Conservation (phyloP, 2,888 invertebrate genomes). For the Diaprepes abbreviatus region DNA sequence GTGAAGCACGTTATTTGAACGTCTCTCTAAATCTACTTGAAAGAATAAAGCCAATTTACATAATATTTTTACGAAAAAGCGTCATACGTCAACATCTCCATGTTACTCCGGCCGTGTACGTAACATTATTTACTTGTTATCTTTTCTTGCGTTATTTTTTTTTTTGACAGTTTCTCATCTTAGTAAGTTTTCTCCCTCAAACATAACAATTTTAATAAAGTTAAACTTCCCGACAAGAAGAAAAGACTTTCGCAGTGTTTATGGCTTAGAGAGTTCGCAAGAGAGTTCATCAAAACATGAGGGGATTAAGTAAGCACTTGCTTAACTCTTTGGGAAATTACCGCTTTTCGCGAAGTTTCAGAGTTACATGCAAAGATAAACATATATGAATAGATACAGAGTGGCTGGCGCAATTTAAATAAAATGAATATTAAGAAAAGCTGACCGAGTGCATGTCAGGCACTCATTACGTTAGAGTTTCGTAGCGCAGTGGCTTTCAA, state of each 20-base stretch:
- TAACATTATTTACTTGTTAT: background rate
- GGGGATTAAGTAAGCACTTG: conserved; percentile 20
- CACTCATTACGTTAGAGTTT: no score
- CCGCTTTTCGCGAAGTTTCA: conserved; percentile 5
- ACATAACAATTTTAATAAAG: conserved; percentile 22
- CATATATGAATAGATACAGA: background rate
- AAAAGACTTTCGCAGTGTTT: conserved; percentile 17
- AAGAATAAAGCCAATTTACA: no score
- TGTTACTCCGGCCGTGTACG: no score
- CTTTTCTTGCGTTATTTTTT: background rate
- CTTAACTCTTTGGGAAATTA: conserved; percentile 20
- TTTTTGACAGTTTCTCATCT: conserved; percentile 9
- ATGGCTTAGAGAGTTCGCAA: background rate
- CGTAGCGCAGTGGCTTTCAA: no score
- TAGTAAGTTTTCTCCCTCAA: conserved; percentile 5
- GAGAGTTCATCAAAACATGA: conserved; percentile 23
- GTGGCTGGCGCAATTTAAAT: no score
- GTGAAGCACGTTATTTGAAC: no score
- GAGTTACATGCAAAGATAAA: background rate
- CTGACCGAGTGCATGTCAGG: no score
- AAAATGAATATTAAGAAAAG: no score
- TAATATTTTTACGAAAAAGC: no score
- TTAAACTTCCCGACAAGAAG: conserved; percentile 8
- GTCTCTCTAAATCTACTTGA: no score
- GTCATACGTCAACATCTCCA: no score